phyloP scores from a whole-genome alignment of 2,113 vertebrate genomes.

The Campylorhamphus procurvoides region DNA sequence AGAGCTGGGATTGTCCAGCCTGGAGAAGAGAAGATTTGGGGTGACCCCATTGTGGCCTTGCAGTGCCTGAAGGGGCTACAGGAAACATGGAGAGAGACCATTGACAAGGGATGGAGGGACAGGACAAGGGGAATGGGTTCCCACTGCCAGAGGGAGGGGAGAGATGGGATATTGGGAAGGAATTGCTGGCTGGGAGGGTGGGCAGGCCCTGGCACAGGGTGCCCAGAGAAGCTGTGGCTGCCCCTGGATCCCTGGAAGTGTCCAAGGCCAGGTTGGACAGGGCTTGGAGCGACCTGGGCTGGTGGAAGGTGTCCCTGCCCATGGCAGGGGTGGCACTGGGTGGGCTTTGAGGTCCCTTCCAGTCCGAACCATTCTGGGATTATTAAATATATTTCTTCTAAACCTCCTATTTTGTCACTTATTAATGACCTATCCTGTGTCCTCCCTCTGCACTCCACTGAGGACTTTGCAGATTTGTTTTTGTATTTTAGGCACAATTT shows the following conservation, averaged over 20 bases:
- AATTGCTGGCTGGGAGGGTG: no score
- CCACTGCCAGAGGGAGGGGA: no score
- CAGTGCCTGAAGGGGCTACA: not conserved
- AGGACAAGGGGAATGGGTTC: not conserved
- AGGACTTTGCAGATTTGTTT: not conserved
- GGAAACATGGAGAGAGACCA: not conserved
- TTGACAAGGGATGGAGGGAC: not conserved
- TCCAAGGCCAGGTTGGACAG: no score
- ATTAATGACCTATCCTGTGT: not conserved
- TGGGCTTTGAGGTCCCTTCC: no score
- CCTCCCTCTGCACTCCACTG: not conserved
- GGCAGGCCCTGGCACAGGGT: no score
- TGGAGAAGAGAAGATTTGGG: not conserved
- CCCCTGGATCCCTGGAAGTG: no score
- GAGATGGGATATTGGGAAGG: no score
- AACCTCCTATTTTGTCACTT: not conserved
- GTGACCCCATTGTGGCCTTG: rapidly evolving
- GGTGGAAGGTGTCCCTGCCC: no score
- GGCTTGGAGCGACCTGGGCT: no score
- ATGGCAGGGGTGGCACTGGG: no score
- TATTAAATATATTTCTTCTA: not conserved
- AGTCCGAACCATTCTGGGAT: not conserved
- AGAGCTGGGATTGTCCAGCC: not conserved
- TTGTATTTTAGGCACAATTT: not conserved
- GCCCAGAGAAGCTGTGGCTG: no score